phyloP scores from a whole-genome alignment of 2,888 invertebrate genomes.

The Aromia moschata region DNA sequence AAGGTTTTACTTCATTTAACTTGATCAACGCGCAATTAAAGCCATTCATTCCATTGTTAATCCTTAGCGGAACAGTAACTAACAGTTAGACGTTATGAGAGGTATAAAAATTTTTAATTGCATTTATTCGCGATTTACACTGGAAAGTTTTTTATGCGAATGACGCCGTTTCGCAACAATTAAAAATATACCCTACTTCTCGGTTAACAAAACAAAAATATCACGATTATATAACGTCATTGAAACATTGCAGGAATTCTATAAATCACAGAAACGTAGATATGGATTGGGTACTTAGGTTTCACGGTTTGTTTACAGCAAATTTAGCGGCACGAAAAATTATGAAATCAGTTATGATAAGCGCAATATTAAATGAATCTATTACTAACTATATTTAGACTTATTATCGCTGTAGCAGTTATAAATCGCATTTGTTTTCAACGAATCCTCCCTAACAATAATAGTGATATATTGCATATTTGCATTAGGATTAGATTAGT shows the following conservation, averaged over 20 bases:
- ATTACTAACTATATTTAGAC: too few species aligned
- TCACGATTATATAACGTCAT: conserved; percentile 6
- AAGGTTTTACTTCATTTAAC: background rate
- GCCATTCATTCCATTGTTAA: background rate
- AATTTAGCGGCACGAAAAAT: conserved; percentile 5
- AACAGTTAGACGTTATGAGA: background rate
- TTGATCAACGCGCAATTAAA: background rate
- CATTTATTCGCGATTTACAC: conserved; percentile 7
- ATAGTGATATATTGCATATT: too few species aligned
- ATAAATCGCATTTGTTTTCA: too few species aligned
- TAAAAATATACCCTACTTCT: background rate
- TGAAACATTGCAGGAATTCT: conserved; percentile 17
- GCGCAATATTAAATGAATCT: background rate
- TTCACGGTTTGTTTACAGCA: conserved; percentile 14
- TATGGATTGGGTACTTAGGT: background rate
- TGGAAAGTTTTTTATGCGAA: conserved; percentile 9
- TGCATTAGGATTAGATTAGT: too few species aligned
- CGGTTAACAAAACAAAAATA: background rate
- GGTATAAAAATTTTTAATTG: background rate
- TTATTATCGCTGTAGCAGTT: too few species aligned
- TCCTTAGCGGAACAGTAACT: background rate
- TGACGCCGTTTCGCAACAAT: conserved; percentile 3
- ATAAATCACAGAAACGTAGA: background rate
- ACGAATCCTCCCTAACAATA: too few species aligned
- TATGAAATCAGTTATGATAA: background rate